These are phyloP conservation scores for Rhipidura dahli DNA, from an alignment of 2,113 vertebrate genomes.

Conservation along the genomic window DNA sequence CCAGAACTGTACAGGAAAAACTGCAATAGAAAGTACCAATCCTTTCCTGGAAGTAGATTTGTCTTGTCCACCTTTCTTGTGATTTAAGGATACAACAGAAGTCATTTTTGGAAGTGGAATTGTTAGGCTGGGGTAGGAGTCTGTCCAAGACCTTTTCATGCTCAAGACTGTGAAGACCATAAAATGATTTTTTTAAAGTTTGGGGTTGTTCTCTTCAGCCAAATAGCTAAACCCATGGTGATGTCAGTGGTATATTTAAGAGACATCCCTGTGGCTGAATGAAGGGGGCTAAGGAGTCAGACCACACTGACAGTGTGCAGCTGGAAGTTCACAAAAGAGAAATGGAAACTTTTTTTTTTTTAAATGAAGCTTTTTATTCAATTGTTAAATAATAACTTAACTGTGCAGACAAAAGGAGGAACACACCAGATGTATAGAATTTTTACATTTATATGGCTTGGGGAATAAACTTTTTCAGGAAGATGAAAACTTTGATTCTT, in stretches of 20 bases:
- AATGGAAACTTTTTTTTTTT: background rate
- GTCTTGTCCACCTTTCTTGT: background rate
- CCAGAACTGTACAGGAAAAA: background rate
- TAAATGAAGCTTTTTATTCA: slow-evolving; percentile 43
- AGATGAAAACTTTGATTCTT: slow-evolving; percentile 19
- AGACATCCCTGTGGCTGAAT: background rate
- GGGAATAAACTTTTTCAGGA: background rate
- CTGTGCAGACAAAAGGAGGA: background rate
- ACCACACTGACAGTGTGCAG: background rate
- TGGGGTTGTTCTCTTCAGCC: background rate
- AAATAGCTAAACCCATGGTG: background rate
- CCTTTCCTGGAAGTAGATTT: background rate
- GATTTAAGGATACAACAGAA: background rate
- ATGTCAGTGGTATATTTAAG: background rate
- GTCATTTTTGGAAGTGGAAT: background rate
- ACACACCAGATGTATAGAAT: background rate
- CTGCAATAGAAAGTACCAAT: background rate
- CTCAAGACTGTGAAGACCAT: background rate
- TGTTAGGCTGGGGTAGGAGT: background rate
- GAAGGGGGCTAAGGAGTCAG: background rate
- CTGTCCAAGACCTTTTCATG: background rate
- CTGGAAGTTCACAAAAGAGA: background rate
- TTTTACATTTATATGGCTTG: slow-evolving; percentile 3
- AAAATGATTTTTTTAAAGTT: background rate
- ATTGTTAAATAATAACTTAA: slow-evolving; percentile 69